These are phyloP conservation scores for Sialia sialis DNA, from an alignment of 2,113 vertebrate species.

Conservation along the genomic window DNA sequence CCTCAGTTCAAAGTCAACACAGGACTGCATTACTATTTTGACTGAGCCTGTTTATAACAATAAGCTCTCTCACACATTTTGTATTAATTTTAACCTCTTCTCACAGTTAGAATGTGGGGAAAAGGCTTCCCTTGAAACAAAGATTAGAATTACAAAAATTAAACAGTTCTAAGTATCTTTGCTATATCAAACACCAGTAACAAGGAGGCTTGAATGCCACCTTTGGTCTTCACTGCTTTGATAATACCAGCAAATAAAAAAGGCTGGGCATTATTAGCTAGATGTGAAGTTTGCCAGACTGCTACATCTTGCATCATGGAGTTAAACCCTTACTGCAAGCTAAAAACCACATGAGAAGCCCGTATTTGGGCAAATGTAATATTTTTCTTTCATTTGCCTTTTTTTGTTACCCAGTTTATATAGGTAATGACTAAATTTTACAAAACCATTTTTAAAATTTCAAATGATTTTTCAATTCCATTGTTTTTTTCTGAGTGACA, in stretches of 20 bases:
- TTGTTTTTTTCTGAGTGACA: background rate
- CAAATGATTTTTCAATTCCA: background rate
- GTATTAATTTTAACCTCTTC: background rate
- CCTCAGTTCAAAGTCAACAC: background rate
- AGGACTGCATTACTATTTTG: background rate
- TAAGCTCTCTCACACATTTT: background rate
- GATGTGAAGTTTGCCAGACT: background rate
- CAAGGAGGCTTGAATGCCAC: background rate
- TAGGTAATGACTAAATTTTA: background rate
- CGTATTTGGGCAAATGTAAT: background rate
- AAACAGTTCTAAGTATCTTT: background rate
- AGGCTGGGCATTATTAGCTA: background rate
- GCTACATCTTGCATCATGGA: background rate
- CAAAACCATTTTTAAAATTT: background rate
- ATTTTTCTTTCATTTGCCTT: background rate
- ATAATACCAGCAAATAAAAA: background rate
- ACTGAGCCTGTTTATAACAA: background rate
- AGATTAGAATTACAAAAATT: background rate
- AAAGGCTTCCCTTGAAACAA: background rate
- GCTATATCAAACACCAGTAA: background rate
- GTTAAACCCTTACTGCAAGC: background rate
- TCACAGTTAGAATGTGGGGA: background rate
- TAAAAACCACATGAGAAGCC: background rate
- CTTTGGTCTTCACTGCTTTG: background rate
- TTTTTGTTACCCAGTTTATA: background rate